Conservation (phyloP, 92 coral and sea anemone genomes). For the Metridium senile region DNA sequence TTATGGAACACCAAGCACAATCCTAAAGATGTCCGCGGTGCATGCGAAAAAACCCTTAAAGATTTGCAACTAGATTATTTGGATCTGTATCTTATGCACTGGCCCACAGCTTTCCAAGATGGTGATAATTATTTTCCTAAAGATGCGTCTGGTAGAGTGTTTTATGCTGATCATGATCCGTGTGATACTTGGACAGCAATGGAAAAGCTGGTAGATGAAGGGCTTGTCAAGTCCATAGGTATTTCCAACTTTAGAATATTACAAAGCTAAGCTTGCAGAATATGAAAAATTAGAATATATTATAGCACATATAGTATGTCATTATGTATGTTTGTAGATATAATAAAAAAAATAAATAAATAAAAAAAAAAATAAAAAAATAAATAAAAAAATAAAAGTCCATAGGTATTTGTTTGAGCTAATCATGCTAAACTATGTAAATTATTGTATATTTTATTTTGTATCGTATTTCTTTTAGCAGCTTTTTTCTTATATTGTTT, state of each 20-base stretch:
- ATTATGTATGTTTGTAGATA: no score
- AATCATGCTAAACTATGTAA: no score
- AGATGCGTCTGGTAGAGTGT: conserved; percentile 65
- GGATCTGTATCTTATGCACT: conserved; percentile 92
- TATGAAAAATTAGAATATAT: no score
- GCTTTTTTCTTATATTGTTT: no score
- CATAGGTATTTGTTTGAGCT: no score
- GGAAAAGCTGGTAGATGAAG: conserved; percentile 92
- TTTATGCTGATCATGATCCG: conserved; percentile 69
- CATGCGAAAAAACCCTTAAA: conserved; percentile 51
- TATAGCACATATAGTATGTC: no score
- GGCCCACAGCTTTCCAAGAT: conserved; percentile 80
- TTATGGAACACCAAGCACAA: conserved; percentile 94
- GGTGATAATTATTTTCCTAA: conserved; percentile 75
- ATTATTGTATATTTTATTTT: no score
- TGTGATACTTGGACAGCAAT: conserved; percentile 94
- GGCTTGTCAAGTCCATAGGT: conserved; percentile 89
- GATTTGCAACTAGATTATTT: conserved; percentile 81
- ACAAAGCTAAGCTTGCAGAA: no score
- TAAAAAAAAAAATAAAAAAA: no score
- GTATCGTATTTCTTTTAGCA: no score
- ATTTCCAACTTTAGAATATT: background rate
- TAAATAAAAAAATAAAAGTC: no score
- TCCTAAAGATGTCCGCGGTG: conserved; percentile 75
- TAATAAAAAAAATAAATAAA: no score